Conservation (phyloP, 2,888 invertebrate genomes). For the Phoenoteleia sp. region DNA sequence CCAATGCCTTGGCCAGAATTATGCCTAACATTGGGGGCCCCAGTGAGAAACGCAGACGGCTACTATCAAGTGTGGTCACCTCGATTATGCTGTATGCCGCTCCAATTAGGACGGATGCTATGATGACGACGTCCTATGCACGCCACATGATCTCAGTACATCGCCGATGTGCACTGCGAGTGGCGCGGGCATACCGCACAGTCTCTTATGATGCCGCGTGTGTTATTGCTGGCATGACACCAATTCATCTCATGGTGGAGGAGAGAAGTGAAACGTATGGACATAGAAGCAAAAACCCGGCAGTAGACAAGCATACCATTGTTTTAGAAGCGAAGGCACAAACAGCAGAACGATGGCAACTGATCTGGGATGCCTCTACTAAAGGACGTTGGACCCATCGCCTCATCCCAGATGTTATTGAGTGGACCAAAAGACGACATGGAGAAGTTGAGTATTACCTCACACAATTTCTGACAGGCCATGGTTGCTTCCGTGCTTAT, state of each 20-base stretch:
- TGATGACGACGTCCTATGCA: slow-evolving; percentile 6
- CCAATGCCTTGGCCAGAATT: slow-evolving; percentile 43
- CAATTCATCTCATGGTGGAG: slow-evolving; percentile 45
- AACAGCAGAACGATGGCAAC: neutral
- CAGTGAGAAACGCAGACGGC: slow-evolving; percentile 47
- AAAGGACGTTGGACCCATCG: slow-evolving; percentile 64
- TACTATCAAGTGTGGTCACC: slow-evolving; percentile 60
- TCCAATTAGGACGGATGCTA: slow-evolving; percentile 34
- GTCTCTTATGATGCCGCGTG: slow-evolving; percentile 66
- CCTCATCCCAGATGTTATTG: slow-evolving; percentile 7
- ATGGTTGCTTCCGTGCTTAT: slow-evolving; percentile 51
- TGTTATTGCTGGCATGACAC: slow-evolving; percentile 61
- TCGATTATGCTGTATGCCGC: slow-evolving; percentile 69
- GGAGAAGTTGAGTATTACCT: neutral
- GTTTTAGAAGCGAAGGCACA: no score
- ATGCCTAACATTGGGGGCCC: slow-evolving; percentile 75
- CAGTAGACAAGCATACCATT: neutral
- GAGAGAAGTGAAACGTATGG: slow-evolving; percentile 42
- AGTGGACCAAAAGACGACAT: neutral
- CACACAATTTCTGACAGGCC: slow-evolving; percentile 14
- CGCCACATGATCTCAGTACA: slow-evolving; percentile 23
- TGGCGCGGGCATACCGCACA: slow-evolving; percentile 60
- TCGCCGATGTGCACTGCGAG: slow-evolving; percentile 50
- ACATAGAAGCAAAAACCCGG: neutral
- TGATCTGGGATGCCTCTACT: neutral